Evolutionary conservation across 1,140 invertebrate genomes (phyloP), one percentile per base, ranked within the genome.

Genomic region (Drosophila murphyi): DNA sequence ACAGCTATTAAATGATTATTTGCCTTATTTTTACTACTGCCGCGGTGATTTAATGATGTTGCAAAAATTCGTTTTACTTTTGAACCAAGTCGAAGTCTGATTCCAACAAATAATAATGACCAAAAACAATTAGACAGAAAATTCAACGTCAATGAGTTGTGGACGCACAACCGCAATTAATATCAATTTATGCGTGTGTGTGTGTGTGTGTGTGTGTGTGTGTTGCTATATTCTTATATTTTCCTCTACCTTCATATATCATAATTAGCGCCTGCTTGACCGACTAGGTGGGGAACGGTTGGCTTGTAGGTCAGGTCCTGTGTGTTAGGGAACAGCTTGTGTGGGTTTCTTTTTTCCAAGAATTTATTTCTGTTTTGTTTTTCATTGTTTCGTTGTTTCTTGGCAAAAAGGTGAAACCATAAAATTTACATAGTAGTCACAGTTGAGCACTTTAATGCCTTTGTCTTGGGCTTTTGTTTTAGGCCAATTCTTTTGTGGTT

Each of bases 1-100:
- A n/a, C 35, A 57, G 74, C 81, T 77, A 85, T 85, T 86, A 85
- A 80, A 85, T 85, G 81, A 85, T 85, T 80, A 85, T 85, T 81
- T 85, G 81, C 69, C 76, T 64, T 83, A n/a, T 76, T 70, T 80
- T 59, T 75, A 64, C 60, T 67, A 29, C 48, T 10, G 4, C 10
- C 29, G 5, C 60, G 51, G 63, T 68, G 52, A 72, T 81, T 76
- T 82, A 73, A 79, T 87, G 82, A 88, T 68, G 72, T 43, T 72
- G 76, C 86, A 68, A 34, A 76, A 87, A 87, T 76, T 1, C 76
- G 62, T 81, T 74, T 76, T 65, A 56, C 76, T 52, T 47, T 12
- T 56, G 31, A 6, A 5, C 32, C 8, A 48, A 45, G 54, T 45
- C 39, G 59, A 41, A 7, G 48, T 20, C 55, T 32, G 57, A 29